phyloP scores from a whole-genome alignment of 2,888 invertebrate genomes.

The Leptarthrus brevirostris region DNA sequence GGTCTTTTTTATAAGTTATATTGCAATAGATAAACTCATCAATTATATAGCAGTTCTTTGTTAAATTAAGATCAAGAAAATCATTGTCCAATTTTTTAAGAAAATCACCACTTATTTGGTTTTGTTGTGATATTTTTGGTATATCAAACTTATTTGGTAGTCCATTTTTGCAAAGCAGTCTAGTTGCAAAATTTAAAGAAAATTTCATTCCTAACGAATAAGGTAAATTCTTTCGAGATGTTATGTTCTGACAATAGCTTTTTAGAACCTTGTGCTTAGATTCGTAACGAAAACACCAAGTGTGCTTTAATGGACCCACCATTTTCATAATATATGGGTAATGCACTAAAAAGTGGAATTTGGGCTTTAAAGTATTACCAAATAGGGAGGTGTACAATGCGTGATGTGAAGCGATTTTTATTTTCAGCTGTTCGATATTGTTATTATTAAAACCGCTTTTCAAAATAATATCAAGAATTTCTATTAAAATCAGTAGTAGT shows the following conservation, averaged over 20 bases:
- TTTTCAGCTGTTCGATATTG: not conserved
- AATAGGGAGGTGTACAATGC: conserved; percentile 38
- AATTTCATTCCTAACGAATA: conserved; percentile 44
- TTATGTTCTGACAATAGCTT: conserved; percentile 41
- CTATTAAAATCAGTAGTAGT: not conserved
- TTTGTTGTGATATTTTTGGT: not conserved
- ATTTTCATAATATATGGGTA: conserved; percentile 44
- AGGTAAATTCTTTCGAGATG: conserved; percentile 43
- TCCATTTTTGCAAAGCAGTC: not conserved
- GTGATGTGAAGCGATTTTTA: conserved; percentile 34
- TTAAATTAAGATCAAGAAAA: not conserved
- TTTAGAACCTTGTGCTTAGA: conserved; percentile 47
- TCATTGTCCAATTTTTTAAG: not conserved
- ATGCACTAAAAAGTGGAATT: conserved; percentile 22
- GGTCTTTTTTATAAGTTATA: not conserved
- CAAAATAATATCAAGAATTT: conserved; percentile 12
- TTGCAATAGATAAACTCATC: not conserved
- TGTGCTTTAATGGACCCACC: conserved; percentile 47
- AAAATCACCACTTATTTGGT: not conserved
- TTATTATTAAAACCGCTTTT: conserved; percentile 1
- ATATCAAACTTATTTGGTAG: not conserved
- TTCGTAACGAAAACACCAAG: conserved; percentile 49
- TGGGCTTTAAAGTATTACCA: conserved; percentile 46
- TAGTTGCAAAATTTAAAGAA: conserved; percentile 45
- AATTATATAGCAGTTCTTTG: not conserved